These are phyloP conservation scores for Lamprologus speciosus DNA, from an alignment of 2,113 vertebrate genomes.

Conservation along the genomic window DNA sequence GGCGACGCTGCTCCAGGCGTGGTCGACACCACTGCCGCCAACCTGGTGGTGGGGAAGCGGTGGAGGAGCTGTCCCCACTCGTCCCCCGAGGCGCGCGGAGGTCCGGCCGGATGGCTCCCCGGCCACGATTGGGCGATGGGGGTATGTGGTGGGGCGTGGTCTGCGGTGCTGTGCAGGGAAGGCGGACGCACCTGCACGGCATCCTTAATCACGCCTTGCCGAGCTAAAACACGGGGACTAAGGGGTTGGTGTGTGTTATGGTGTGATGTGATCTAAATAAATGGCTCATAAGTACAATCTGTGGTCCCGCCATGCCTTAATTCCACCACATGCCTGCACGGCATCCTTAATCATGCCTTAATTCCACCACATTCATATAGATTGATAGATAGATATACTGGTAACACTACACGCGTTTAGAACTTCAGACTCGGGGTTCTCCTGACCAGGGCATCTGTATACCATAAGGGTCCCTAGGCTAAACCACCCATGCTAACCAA, in stretches of 20 bases:
- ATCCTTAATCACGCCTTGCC: neutral
- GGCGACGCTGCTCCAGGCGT: neutral
- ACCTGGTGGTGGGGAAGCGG: neutral
- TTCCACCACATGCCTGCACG: too few relatives aligned
- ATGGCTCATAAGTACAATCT: too few relatives aligned
- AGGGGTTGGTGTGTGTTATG: too few relatives aligned
- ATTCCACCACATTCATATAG: too few relatives aligned
- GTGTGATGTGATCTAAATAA: too few relatives aligned
- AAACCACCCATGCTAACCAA: neutral
- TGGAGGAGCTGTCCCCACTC: neutral
- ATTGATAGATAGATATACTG: neutral
- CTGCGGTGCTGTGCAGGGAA: neutral
- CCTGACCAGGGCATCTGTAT: neutral
- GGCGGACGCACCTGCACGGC: too few relatives aligned
- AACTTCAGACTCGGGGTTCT: neutral
- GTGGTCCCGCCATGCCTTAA: too few relatives aligned
- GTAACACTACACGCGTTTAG: neutral
- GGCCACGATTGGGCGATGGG: rapidly evolving
- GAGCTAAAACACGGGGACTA: neutral
- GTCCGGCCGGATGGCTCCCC: neutral
- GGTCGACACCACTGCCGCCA: rapidly evolving
- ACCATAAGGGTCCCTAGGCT: neutral
- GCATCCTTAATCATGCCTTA: too few relatives aligned
- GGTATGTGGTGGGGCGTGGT: neutral
- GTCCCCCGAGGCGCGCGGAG: rapidly evolving